phyloP scores from a whole-genome alignment of 35 echinoderm and acorn worm species.

The Acanthaster planci region DNA sequence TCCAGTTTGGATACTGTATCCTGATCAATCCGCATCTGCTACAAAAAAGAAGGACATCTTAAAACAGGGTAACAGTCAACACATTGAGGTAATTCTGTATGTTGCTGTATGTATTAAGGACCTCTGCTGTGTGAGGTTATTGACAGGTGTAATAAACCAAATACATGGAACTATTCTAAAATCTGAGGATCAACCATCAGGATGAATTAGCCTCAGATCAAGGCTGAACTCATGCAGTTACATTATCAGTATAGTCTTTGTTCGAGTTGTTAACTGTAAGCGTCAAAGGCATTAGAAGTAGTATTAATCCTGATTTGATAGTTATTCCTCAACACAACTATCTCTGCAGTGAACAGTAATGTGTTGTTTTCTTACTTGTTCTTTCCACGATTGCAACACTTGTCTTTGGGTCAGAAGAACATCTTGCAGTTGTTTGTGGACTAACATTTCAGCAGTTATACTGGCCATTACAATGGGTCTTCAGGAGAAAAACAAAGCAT shows the following conservation, averaged over 20 bases:
- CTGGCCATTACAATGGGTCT: neutral
- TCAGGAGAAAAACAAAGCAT: no score
- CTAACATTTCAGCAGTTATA: slow-evolving; percentile 21
- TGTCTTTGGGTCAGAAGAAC: slow-evolving; percentile 15
- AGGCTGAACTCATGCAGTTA: neutral
- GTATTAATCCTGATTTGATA: no score
- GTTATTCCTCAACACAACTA: neutral
- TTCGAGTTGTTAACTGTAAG: neutral
- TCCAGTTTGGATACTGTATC: neutral
- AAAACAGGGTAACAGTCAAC: no score
- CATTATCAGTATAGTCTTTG: neutral
- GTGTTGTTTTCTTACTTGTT: slow-evolving; percentile 12
- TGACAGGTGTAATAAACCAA: no score
- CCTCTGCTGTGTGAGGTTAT: no score
- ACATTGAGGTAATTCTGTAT: no score
- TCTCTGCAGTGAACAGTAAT: neutral
- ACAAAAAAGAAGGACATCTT: neutral
- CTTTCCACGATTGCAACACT: slow-evolving; percentile 20
- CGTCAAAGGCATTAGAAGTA: neutral
- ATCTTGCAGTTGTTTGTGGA: slow-evolving; percentile 21
- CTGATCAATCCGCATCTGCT: slow-evolving; percentile 17
- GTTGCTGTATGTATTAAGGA: no score
- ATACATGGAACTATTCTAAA: no score
- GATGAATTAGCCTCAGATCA: neutral
- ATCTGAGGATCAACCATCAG: neutral